These are phyloP conservation scores for Ibycter americanus DNA, from an alignment of 2,797 vertebrate species.

Conservation along the genomic window DNA sequence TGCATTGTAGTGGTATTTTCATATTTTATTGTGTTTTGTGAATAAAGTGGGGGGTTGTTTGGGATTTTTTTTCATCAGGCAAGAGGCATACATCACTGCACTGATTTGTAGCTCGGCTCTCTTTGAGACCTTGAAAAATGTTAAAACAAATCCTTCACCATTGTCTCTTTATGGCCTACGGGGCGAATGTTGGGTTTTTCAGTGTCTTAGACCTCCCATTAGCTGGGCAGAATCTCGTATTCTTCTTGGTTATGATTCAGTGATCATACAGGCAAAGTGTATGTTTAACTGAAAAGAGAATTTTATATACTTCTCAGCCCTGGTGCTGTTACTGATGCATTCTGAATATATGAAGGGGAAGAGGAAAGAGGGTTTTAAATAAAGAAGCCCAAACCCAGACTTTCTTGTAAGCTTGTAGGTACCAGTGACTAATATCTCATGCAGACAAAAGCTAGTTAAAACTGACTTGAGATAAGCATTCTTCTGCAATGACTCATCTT, in stretches of 20 bases:
- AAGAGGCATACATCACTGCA: slow-evolving; percentile 3
- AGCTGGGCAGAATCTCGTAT: slow-evolving; percentile 48
- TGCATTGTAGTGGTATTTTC: not conserved
- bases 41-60: not conserved
- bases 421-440: slow-evolving; percentile 59
- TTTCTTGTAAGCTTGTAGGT: slow-evolving; percentile 49
- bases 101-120: slow-evolving; percentile 29
- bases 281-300: slow-evolving; percentile 48
- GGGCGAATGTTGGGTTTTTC: slow-evolving; percentile 60
- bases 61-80: not conserved
- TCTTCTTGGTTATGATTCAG: slow-evolving; percentile 76
- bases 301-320: slow-evolving; percentile 31
- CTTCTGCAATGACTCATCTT: slow-evolving; percentile 75
- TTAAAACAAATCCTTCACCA: slow-evolving; percentile 68
- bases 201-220: slow-evolving; percentile 53
- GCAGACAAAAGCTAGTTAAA: slow-evolving; percentile 76
- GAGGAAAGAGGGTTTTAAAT: slow-evolving; percentile 36
- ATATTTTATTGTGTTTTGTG: not conserved
- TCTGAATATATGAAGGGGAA: slow-evolving; percentile 54
- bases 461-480: slow-evolving; percentile 73
- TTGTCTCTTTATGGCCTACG: slow-evolving; percentile 64
- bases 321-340: slow-evolving; percentile 41
- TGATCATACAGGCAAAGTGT: slow-evolving; percentile 76
- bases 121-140: slow-evolving; percentile 57
- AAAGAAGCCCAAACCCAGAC: slow-evolving; percentile 32